Conservation (phyloP, 1,140 invertebrate species). For the Leptinotarsa defecta region DNA sequence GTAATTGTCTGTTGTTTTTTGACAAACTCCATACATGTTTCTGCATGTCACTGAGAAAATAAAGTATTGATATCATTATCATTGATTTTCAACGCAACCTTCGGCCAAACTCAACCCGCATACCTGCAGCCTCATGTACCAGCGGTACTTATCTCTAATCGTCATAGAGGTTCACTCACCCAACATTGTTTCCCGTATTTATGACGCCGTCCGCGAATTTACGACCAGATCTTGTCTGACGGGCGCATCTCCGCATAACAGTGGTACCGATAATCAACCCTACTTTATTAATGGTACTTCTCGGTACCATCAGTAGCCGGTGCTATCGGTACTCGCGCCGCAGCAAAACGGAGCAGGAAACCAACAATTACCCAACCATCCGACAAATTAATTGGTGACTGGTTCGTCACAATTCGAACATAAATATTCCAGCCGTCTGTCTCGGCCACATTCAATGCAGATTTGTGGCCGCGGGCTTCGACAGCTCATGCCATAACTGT, state of each 20-base stretch:
- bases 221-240: conserved; percentile 40
- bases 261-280: conserved; percentile 47
- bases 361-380: conserved; percentile 44
- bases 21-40: too few species aligned
- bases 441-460: conserved; percentile 41
- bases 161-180: conserved; percentile 42
- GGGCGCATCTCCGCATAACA: conserved; percentile 41
- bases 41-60: too few species aligned
- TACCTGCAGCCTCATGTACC: background rate
- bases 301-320: conserved; percentile 5
- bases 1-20: too few species aligned
- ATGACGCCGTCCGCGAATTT: conserved; percentile 29
- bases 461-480: conserved; percentile 31
- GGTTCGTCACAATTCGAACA: conserved; percentile 40
- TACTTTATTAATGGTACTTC: conserved; percentile 36
- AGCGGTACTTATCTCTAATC: conserved; percentile 7
- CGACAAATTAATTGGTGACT: conserved; percentile 50
- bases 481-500: conserved; percentile 42
- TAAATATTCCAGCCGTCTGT: conserved; percentile 32
- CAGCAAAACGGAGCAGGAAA: conserved; percentile 39
- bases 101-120: background rate
- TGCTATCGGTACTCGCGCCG: background rate
- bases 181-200: conserved; percentile 47
- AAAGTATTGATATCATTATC: too few species aligned
- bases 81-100: too few species aligned